These are phyloP conservation scores for Cyprinodon brontotheroides DNA, from an alignment of 2,113 vertebrate genomes.

Conservation along the genomic window DNA sequence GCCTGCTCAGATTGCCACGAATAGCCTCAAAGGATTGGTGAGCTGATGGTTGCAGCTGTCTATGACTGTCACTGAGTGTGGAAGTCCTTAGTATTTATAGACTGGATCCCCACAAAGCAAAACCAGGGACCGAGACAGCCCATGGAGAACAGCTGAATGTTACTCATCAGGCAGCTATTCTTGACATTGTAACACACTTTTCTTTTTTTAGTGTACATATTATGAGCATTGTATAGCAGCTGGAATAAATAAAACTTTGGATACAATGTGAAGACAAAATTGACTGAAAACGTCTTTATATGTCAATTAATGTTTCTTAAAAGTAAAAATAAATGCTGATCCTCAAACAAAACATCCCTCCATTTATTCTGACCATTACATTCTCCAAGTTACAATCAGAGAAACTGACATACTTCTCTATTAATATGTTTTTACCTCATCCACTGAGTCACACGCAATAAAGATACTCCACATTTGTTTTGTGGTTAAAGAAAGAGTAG, in stretches of 20 bases:
- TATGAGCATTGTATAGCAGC: background rate
- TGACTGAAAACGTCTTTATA: too few relatives aligned
- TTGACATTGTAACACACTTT: conserved; percentile 4
- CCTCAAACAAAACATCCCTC: too few relatives aligned
- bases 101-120: conserved; percentile 76
- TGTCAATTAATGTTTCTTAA: too few relatives aligned
- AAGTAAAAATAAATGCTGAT: too few relatives aligned
- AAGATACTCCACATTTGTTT: too few relatives aligned
- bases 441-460: background rate
- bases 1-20: conserved; percentile 35
- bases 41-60: conserved; percentile 74
- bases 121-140: conserved; percentile 62
- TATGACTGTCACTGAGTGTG: conserved; percentile 69
- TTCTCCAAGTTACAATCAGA: conserved; percentile 5
- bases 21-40: conserved; percentile 31
- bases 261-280: background rate
- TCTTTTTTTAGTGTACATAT: background rate
- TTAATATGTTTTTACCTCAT: background rate
- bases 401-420: conserved; percentile 1
- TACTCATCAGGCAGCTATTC: conserved; percentile 19
- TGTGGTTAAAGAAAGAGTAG: too few relatives aligned
- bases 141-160: conserved; percentile 67
- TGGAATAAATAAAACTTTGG: background rate
- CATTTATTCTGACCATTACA: too few relatives aligned
- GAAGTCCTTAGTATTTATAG: conserved; percentile 83